These are phyloP conservation scores for Thyatira batis DNA, from an alignment of 2,888 invertebrate genomes.

Conservation along the genomic window DNA sequence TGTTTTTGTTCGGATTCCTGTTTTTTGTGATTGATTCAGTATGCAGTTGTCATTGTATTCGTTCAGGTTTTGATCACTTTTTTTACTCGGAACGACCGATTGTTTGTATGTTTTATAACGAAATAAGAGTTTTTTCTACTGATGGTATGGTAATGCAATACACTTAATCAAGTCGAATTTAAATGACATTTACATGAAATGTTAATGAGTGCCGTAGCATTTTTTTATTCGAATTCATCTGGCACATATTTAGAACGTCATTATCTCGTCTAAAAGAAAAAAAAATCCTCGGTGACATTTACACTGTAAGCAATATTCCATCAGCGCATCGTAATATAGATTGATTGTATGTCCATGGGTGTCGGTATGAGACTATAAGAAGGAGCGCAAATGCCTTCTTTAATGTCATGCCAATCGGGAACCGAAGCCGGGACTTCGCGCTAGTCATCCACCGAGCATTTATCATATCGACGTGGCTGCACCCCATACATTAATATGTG, in stretches of 20 bases:
- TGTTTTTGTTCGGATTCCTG: conserved; percentile 79
- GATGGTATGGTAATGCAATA: conserved; percentile 61
- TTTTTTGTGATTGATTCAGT: conserved; percentile 81
- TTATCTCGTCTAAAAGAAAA: no score
- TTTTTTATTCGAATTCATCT: neutral
- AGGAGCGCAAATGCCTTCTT: conserved; percentile 36
- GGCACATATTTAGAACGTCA: neutral
- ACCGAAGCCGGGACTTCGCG: conserved; percentile 58
- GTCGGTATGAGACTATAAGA: conserved; percentile 24
- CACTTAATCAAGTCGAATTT: conserved; percentile 73
- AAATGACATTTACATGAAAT: conserved; percentile 23
- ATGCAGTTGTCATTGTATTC: conserved; percentile 81
- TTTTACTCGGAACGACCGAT: conserved; percentile 64
- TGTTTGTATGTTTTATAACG: conserved; percentile 79
- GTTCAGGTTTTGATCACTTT: conserved; percentile 75
- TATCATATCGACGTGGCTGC: conserved; percentile 73
- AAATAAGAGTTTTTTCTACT: conserved; percentile 51
- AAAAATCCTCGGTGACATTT: neutral
- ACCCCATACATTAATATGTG: conserved; percentile 68
- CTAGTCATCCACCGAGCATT: conserved; percentile 73
- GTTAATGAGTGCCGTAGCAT: neutral
- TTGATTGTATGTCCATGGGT: conserved; percentile 35
- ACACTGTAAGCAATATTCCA: neutral
- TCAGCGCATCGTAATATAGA: conserved; percentile 35
- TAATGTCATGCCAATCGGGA: conserved; percentile 63